These are phyloP conservation scores for Minunthozetes semirufus DNA, from an alignment of 2,888 invertebrate genomes.

Conservation along the genomic window DNA sequence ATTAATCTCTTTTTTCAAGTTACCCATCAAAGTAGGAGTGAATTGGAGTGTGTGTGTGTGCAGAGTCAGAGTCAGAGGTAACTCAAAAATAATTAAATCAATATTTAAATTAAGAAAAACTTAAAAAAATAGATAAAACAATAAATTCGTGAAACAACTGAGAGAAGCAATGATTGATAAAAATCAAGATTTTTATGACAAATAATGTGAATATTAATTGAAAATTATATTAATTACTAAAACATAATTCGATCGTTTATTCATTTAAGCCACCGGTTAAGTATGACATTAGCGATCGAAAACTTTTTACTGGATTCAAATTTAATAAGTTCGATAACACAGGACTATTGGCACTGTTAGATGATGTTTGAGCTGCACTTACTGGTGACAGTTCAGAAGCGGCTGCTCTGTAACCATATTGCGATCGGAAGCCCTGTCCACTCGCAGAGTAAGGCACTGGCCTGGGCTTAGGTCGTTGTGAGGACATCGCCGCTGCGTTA, in stretches of 20 bases:
- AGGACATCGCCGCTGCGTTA: neutral
- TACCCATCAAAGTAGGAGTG: too few relatives aligned
- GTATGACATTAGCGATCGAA: constrained; percentile 32
- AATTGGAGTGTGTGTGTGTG: too few relatives aligned
- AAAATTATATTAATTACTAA: neutral
- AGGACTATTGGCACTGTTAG: neutral
- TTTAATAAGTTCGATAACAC: constrained; percentile 25
- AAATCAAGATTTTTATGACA: neutral
- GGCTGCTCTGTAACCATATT: constrained; percentile 34
- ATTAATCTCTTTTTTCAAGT: neutral
- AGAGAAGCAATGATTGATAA: neutral
- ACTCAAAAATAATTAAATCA: too few relatives aligned
- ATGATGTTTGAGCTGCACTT: neutral
- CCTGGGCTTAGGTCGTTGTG: neutral
- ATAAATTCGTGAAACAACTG: too few relatives aligned
- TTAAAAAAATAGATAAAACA: too few relatives aligned
- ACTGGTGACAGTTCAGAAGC: constrained; percentile 31
- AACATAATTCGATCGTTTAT: neutral
- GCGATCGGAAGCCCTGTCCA: constrained; percentile 28
- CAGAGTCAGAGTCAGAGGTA: too few relatives aligned
- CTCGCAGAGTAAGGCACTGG: constrained; percentile 22
- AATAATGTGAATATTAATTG: neutral
- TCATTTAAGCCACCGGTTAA: constrained; percentile 30
- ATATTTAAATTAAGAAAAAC: too few relatives aligned
- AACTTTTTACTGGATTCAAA: constrained; percentile 27